Evolutionary conservation across 2,888 invertebrate species (phyloP).

Genomic region (Spilosoma lubricipeda): DNA sequence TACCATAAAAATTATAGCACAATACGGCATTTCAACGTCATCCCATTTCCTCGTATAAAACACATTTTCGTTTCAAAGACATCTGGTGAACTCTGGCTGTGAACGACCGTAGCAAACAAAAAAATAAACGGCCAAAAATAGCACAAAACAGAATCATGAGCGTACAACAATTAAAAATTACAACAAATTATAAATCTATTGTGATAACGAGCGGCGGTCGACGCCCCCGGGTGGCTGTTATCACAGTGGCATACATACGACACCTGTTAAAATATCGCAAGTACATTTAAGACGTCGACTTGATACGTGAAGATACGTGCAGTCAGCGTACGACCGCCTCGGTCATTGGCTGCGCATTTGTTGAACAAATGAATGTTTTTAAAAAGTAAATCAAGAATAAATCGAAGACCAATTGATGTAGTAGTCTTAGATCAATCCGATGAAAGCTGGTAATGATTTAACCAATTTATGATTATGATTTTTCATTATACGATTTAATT

Average conservation of each 20-base stretch:
- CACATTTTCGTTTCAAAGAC: not conserved
- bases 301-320: slow-evolving; percentile 24
- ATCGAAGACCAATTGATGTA: not conserved
- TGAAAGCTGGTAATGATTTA: not conserved
- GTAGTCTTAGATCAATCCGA: not conserved
- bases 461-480: no score
- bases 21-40: slow-evolving; percentile 7
- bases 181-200: slow-evolving; percentile 34
- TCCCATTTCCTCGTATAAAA: not conserved
- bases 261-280: slow-evolving; percentile 63
- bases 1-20: not conserved
- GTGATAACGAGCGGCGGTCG: slow-evolving; percentile 57
- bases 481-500: no score
- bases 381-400: not conserved
- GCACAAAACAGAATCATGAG: slow-evolving; percentile 9
- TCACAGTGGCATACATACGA: slow-evolving; percentile 55
- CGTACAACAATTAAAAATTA: slow-evolving; percentile 15
- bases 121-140: slow-evolving; percentile 14
- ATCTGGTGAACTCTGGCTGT: slow-evolving; percentile 4
- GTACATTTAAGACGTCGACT: slow-evolving; percentile 26
- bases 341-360: slow-evolving; percentile 10
- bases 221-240: slow-evolving; percentile 52
- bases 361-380: not conserved
- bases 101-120: slow-evolving; percentile 8
- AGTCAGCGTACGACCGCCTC: slow-evolving; percentile 28